Conservation (phyloP, 2,113 vertebrate species). For the Smithornis capensis region DNA sequence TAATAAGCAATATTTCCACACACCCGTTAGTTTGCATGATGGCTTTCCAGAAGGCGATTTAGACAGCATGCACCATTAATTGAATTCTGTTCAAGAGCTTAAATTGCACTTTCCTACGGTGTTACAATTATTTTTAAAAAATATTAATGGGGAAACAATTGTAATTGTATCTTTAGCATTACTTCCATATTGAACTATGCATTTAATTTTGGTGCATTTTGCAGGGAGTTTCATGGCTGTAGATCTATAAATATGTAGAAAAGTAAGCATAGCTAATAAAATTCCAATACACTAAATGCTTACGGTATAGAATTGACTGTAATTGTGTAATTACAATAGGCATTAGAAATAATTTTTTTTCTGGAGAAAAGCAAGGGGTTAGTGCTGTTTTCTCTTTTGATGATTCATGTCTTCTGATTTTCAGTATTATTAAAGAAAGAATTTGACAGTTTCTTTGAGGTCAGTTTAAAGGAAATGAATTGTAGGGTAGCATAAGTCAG, state of each 20-base stretch:
- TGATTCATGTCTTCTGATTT: neutral
- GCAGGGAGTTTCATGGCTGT: neutral
- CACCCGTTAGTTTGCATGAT: neutral
- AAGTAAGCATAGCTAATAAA: neutral
- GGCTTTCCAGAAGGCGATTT: neutral
- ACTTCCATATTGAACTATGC: neutral
- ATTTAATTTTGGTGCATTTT: neutral
- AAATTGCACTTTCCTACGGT: neutral
- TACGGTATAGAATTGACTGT: neutral
- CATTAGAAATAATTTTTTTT: neutral
- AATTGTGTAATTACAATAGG: neutral
- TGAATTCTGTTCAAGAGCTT: neutral
- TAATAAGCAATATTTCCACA: neutral
- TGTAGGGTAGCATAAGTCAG: neutral
- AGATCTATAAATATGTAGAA: neutral
- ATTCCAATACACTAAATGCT: neutral
- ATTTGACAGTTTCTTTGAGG: neutral
- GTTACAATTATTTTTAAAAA: neutral
- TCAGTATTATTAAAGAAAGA: neutral
- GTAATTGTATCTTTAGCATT: neutral
- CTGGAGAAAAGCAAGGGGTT: neutral
- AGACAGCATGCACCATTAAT: neutral
- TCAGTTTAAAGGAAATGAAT: neutral
- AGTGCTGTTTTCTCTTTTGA: neutral
- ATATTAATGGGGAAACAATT: neutral